Conservation (phyloP, 2,113 vertebrate genomes). For the Pantherophis guttatus region DNA sequence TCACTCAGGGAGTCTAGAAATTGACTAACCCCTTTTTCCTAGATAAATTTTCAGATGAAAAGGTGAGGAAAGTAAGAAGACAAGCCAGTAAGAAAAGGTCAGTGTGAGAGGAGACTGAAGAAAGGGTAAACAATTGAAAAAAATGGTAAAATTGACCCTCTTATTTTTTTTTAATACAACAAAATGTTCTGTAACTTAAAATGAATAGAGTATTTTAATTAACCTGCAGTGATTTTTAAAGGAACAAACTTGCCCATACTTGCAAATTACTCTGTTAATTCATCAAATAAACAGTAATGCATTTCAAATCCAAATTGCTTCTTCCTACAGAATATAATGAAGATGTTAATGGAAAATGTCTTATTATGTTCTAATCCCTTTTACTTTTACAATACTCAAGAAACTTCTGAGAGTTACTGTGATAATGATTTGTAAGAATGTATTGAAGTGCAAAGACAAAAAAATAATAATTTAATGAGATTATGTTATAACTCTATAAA, state of each 20-base stretch:
- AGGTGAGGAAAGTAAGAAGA: background rate
- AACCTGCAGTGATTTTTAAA: background rate
- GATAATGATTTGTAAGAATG: constrained; percentile 32
- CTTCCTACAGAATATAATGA: constrained; percentile 48
- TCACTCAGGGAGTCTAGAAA: background rate
- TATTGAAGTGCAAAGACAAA: constrained; percentile 28
- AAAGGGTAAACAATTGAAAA: background rate
- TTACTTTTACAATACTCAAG: constrained; percentile 40
- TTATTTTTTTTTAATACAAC: background rate
- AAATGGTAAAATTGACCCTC: background rate
- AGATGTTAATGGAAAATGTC: constrained; percentile 43
- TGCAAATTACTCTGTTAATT: constrained; percentile 36
- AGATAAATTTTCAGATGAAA: background rate
- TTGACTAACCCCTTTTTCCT: background rate
- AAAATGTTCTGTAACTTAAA: background rate
- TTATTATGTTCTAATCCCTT: constrained; percentile 47
- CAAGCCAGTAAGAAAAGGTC: background rate
- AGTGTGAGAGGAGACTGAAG: background rate
- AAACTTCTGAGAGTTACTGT: constrained; percentile 33
- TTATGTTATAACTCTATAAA: constrained; percentile 23
- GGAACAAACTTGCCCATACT: constrained; percentile 8
- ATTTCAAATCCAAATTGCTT: constrained; percentile 51
- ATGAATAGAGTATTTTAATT: background rate
- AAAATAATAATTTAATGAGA: constrained; percentile 49
- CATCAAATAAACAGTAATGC: constrained; percentile 25